Evolutionary conservation across 2,797 vertebrate species (phyloP).

Genomic region (Meda fulgida): DNA sequence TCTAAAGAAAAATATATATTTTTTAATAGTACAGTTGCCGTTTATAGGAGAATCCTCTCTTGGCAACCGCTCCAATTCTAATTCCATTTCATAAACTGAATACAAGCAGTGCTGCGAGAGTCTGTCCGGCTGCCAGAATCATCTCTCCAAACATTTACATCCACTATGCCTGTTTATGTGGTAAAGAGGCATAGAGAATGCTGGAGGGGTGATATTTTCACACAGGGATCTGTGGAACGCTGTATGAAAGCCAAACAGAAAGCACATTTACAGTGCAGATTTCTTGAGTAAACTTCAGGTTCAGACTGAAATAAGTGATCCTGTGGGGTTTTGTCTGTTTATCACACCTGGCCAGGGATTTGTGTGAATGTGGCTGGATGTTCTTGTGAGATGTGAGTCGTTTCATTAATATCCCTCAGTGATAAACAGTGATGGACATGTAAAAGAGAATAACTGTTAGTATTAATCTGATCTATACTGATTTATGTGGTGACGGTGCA

Average conservation of each 20-base stretch:
- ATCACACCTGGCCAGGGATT: conserved; percentile 24
- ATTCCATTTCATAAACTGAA: conserved; percentile 53
- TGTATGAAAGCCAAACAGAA: conserved; percentile 41
- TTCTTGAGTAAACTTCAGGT: conserved; percentile 41
- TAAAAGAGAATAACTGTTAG: conserved; percentile 10
- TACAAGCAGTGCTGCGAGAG: conserved; percentile 33
- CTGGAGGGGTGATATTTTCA: conserved; percentile 46
- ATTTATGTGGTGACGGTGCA: conserved; percentile 12
- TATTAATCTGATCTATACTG: background rate
- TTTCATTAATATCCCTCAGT: conserved; percentile 31
- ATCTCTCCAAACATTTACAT: conserved; percentile 84
- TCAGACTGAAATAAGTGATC: conserved; percentile 21
- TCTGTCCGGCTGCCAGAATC: conserved; percentile 71
- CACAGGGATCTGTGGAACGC: conserved; percentile 36
- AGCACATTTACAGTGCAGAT: conserved; percentile 35
- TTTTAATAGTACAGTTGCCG: conserved; percentile 30
- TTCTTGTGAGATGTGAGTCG: conserved; percentile 1
- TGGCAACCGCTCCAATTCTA: conserved; percentile 36
- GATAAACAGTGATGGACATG: conserved; percentile 20
- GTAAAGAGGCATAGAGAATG: conserved; percentile 42
- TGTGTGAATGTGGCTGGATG: background rate
- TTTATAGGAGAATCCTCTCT: conserved; percentile 43
- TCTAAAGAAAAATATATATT: conserved; percentile 22
- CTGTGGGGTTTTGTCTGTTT: conserved; percentile 21
- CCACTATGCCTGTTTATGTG: conserved; percentile 78